Base-by-base conservation (phyloP, 2,113 vertebrate species). In the Thinocorus orbignyianus region DNA sequence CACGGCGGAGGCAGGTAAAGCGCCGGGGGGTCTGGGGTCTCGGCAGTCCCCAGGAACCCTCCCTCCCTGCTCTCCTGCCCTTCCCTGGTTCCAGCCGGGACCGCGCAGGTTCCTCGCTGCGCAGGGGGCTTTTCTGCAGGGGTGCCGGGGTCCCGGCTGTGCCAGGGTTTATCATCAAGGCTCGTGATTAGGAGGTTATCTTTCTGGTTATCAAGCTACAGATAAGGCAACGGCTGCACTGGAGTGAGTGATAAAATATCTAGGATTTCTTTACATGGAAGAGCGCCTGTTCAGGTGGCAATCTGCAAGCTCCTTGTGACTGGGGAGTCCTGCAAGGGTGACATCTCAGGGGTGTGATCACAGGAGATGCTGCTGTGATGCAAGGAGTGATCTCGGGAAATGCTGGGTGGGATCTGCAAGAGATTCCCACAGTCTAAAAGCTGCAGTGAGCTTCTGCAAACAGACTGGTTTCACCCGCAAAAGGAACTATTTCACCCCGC, bases 171-270 rank as follows among this genome's bases (percentile, higher is more conserved):
- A 79, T 89, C 83, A 5, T 81, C 35, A 9, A 44, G 33, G 10
- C 30, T 66, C 70, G 18, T 26, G 71, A 25, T 65, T 72, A 28
- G 35, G 41, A 64, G 65, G 62, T 84, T 91, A 35, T 41, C 31
- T 72, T 72, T 86, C 60, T 80, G 69, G 69, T 83, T 83, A 91
- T 44, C 81, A 31, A 39, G 49, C 86, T 83, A 72, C 68, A 82
- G 89, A 74, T 74, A 92, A 93, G 80, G 85, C 80, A 79, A 65
- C 1, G 3, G 18, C 81, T 85, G 65, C 25, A 7, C 31, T 5
- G 11, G 54, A 60, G 48, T 2, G 17, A 54, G 76, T 20, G 92
- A 90, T 96, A 94, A 90, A 81, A 79, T 46, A 61, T 69, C 91
- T 92, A 70, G 71, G 76, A 69, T 96, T 90, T 90, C 65, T 94